phyloP scores from a whole-genome alignment of 2,888 invertebrate species.

The Epinotia demarniana region DNA sequence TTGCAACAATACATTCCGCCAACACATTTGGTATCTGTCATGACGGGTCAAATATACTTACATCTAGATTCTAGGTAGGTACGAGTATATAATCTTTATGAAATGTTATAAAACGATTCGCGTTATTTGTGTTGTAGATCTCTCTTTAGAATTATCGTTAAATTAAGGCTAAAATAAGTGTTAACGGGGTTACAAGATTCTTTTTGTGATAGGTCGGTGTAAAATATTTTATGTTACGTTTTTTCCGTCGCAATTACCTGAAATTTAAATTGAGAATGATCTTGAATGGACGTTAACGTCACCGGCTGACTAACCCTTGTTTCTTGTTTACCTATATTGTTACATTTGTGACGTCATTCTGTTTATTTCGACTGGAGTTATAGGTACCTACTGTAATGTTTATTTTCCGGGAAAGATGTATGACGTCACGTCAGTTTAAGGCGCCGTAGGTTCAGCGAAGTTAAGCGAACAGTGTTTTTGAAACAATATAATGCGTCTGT shows the following conservation, averaged over 20 bases:
- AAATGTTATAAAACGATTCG: too few relatives aligned
- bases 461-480: too few relatives aligned
- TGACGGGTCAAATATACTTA: too few relatives aligned
- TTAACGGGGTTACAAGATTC: not conserved
- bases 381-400: conserved; percentile 12
- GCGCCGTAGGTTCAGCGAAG: too few relatives aligned
- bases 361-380: conserved; percentile 12
- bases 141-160: too few relatives aligned
- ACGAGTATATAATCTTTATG: too few relatives aligned
- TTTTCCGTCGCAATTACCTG: conserved; percentile 30
- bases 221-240: not conserved
- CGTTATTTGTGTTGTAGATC: too few relatives aligned
- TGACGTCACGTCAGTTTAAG: conserved; percentile 22
- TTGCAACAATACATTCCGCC: too few relatives aligned
- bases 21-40: too few relatives aligned
- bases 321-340: conserved; percentile 42
- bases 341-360: conserved; percentile 47
- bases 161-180: not conserved
- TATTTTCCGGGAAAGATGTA: conserved; percentile 16
- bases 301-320: conserved; percentile 44
- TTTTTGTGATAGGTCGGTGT: too few relatives aligned
- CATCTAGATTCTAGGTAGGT: too few relatives aligned
- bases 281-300: conserved; percentile 50
- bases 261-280: conserved; percentile 47
- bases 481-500: too few relatives aligned